Conservation (phyloP, 2,113 vertebrate genomes). For the Phalacrocorax aristotelis region DNA sequence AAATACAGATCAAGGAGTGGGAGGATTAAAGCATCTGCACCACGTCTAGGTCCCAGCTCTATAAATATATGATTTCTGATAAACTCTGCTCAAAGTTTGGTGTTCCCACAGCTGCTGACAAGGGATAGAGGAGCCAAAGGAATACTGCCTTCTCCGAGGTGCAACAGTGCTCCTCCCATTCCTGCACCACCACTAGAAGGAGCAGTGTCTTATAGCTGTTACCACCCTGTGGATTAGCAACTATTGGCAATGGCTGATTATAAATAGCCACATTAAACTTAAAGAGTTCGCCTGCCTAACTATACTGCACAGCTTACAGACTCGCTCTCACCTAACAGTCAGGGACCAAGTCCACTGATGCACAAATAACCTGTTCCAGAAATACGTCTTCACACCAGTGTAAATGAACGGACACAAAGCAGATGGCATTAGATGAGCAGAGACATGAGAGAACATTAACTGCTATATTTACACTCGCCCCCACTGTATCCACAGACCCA, state of each 20-base stretch:
- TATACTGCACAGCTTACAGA: background rate
- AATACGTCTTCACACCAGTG: background rate
- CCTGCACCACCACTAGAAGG: background rate
- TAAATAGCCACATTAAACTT: background rate
- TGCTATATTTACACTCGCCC: conserved; percentile 38
- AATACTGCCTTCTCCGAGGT: background rate
- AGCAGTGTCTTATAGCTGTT: background rate
- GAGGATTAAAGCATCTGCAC: background rate
- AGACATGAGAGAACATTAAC: conserved; percentile 4
- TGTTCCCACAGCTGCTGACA: background rate
- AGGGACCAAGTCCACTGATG: background rate
- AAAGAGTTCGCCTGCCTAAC: background rate
- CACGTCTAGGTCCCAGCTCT: background rate
- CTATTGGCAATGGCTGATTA: background rate
- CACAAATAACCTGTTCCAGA: conserved; percentile 33
- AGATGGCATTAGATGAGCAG: conserved; percentile 33
- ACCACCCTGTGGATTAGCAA: background rate
- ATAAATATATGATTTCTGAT: background rate
- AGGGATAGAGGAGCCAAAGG: background rate
- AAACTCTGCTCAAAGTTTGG: background rate
- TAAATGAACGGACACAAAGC: conserved; percentile 40
- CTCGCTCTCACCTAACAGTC: background rate
- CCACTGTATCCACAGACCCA: conserved; percentile 19
- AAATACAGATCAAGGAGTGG: background rate
- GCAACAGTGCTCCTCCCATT: background rate